A percentile compares a stretch with the other conserved stretches of the same genome.
These are phyloP conservation scores for Ctenomys sociabilis DNA, from an alignment of 2,113 vertebrate genomes.

Conservation along the genomic window DNA sequence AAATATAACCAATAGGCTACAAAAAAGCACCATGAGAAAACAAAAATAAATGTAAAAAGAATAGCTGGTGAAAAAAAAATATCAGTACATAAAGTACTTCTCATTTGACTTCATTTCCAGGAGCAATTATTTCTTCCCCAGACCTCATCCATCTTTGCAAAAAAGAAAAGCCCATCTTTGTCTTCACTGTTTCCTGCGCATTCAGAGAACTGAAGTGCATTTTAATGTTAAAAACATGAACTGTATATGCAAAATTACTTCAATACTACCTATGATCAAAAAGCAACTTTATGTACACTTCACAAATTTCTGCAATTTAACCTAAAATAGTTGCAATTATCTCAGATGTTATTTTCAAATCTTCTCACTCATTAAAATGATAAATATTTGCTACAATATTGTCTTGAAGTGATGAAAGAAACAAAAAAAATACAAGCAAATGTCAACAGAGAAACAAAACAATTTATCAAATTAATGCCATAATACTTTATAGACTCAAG, in stretches of 20 bases:
- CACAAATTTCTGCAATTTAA: conserved; percentile 27
- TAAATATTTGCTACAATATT: background rate
- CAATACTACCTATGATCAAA: background rate
- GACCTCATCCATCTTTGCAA: background rate
- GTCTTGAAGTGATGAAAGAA: background rate
- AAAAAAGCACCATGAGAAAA: conserved; percentile 48
- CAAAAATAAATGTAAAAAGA: conserved; percentile 19
- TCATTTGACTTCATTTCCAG: conserved; percentile 35
- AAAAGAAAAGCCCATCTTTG: background rate
- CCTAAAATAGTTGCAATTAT: background rate
- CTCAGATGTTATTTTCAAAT: conserved; percentile 33
- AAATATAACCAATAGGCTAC: background rate
- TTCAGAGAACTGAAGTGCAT: background rate
- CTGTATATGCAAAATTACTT: background rate
- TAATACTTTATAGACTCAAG: background rate
- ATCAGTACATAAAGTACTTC: background rate
- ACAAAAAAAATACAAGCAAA: conserved; percentile 24
- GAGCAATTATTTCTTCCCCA: background rate
- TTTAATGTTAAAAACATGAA: conserved; percentile 35
- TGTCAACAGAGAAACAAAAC: background rate
- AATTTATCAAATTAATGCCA: background rate
- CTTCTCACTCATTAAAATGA: background rate
- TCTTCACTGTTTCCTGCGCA: background rate
- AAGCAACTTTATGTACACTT: background rate
- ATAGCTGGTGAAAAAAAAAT: background rate